Evolutionary conservation across 2,797 vertebrate species (phyloP).

Genomic region (Falco rusticolus): DNA sequence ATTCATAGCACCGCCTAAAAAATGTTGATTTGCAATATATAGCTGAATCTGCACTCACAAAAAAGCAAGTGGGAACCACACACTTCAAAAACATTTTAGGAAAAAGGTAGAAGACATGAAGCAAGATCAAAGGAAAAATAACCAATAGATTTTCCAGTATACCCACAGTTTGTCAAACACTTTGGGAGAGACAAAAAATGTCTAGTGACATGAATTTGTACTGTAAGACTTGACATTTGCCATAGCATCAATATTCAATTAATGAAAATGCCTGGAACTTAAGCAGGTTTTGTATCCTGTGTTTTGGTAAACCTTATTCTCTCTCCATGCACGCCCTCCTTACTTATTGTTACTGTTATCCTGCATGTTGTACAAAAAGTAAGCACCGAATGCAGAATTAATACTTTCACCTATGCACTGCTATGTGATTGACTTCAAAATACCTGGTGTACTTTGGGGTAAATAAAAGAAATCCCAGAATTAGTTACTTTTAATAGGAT

Average conservation of each 20-base stretch:
- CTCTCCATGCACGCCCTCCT: background rate
- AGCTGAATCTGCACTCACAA: background rate
- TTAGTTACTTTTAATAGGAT: background rate
- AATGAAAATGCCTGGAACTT: background rate
- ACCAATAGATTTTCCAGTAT: background rate
- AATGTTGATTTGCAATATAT: background rate
- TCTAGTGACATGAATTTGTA: background rate
- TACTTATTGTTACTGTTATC: background rate
- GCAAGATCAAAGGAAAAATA: background rate
- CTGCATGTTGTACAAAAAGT: background rate
- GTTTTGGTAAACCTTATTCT: background rate
- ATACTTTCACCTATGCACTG: background rate
- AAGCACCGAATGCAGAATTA: background rate
- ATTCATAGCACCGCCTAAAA: background rate
- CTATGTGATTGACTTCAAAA: background rate
- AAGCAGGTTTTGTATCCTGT: background rate
- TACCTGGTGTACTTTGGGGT: background rate
- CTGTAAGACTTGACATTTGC: background rate
- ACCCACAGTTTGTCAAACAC: background rate
- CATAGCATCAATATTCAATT: background rate
- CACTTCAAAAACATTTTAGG: background rate
- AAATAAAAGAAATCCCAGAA: background rate
- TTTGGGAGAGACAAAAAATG: background rate
- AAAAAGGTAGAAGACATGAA: background rate
- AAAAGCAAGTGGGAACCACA: background rate